Conservation (phyloP, 2,797 vertebrate genomes). For the Bufotes viridis region DNA sequence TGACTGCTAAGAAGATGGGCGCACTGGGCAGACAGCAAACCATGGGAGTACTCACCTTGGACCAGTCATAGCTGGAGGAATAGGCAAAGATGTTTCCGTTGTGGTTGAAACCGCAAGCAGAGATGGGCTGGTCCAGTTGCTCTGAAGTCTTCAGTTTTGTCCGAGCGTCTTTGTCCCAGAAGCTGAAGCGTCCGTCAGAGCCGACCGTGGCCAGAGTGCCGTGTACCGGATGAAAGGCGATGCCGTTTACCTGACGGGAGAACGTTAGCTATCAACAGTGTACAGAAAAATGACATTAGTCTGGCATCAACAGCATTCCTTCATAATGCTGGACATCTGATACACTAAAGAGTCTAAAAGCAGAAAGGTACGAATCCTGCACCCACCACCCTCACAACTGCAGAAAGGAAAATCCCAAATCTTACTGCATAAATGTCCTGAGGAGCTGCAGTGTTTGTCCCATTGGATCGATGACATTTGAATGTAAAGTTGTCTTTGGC, state of each 20-base stretch:
- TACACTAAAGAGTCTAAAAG: not conserved
- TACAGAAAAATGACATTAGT: not conserved
- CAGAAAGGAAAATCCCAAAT: not conserved
- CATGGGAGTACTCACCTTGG: slow-evolving; percentile 83
- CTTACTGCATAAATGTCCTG: slow-evolving; percentile 99
- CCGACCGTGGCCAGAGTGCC: slow-evolving; percentile 96
- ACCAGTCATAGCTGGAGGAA: slow-evolving; percentile 98
- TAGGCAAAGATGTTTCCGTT: slow-evolving; percentile 99
- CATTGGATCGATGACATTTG: slow-evolving; percentile 98
- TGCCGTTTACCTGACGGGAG: slow-evolving; percentile 88
- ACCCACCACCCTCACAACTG: too few relatives aligned
- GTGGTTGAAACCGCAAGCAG: slow-evolving; percentile 94
- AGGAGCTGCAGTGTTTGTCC: slow-evolving; percentile 95
- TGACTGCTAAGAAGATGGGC: not conserved
- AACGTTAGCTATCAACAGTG: not conserved
- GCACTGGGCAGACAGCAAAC: not conserved
- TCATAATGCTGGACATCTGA: too few relatives aligned
- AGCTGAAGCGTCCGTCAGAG: slow-evolving; percentile 97
- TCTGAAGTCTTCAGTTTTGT: slow-evolving; percentile 98
- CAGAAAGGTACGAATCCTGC: not conserved
- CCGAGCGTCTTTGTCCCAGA: slow-evolving; percentile 99
- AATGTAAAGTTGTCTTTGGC: slow-evolving; percentile 99
- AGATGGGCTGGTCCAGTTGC: slow-evolving; percentile 94
- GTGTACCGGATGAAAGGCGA: slow-evolving; percentile 96
- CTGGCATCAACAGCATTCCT: not conserved